Evolutionary conservation across 2,888 invertebrate genomes (phyloP).

Genomic region (Polydrusus tereticollis): DNA sequence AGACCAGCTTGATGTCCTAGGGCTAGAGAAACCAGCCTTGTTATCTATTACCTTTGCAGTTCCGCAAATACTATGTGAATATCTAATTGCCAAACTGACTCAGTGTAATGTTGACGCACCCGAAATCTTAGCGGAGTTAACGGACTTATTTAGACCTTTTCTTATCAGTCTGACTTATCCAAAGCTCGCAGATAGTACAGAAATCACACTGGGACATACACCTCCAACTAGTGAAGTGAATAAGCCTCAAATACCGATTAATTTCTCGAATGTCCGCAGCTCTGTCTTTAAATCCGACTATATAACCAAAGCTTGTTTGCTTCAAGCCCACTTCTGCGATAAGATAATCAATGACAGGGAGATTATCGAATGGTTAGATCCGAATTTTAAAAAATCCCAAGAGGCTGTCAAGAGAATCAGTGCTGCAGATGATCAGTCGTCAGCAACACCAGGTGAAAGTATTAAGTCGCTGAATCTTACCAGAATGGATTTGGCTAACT

Average conservation of each 20-base stretch:
- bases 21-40: background rate
- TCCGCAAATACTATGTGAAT: slow-evolving; percentile 18
- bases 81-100: slow-evolving; percentile 11
- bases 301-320: slow-evolving; percentile 31
- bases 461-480: background rate
- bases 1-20: slow-evolving; percentile 13
- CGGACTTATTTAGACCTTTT: slow-evolving; percentile 5
- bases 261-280: background rate
- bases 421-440: background rate
- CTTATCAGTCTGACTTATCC: slow-evolving; percentile 8
- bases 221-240: background rate
- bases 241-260: too few relatives aligned
- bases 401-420: slow-evolving; percentile 5
- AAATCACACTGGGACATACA: background rate
- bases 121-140: background rate
- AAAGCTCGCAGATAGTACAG: background rate
- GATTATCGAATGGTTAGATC: slow-evolving; percentile 31
- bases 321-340: slow-evolving; percentile 19
- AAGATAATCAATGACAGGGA: slow-evolving; percentile 4
- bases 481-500: slow-evolving; percentile 45
- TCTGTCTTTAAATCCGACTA: slow-evolving; percentile 18
- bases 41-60: slow-evolving; percentile 8
- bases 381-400: background rate
- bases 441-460: background rate
- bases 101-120: background rate